These are phyloP conservation scores for Thalpophila matura DNA, from an alignment of 2,888 invertebrate species.

Conservation along the genomic window DNA sequence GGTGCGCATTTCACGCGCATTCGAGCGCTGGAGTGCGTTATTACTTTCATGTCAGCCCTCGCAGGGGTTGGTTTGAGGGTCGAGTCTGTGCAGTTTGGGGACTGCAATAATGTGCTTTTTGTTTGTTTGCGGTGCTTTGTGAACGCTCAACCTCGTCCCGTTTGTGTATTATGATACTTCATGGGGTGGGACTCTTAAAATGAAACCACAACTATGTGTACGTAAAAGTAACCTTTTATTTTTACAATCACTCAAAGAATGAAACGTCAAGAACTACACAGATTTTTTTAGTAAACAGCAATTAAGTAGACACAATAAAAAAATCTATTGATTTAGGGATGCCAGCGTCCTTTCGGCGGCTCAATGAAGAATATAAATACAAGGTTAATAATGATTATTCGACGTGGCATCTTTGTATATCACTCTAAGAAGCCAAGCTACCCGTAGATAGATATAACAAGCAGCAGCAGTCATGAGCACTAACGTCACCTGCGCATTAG, in stretches of 20 bases:
- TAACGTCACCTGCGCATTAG: too few relatives aligned
- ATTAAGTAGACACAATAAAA: too few relatives aligned
- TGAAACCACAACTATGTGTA: neutral
- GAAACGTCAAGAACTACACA: neutral
- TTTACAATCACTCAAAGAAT: neutral
- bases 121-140: constrained; percentile 49
- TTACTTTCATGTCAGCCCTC: constrained; percentile 70
- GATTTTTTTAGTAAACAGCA: too few relatives aligned
- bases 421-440: too few relatives aligned
- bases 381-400: too few relatives aligned
- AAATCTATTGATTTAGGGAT: too few relatives aligned
- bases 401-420: too few relatives aligned
- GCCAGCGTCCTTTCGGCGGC: too few relatives aligned
- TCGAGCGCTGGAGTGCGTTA: constrained; percentile 65
- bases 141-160: constrained; percentile 44
- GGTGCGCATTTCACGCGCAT: constrained; percentile 69
- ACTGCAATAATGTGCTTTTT: constrained; percentile 49
- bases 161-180: constrained; percentile 32
- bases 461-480: too few relatives aligned
- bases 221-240: neutral
- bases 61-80: constrained; percentile 22
- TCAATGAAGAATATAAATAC: too few relatives aligned
- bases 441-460: too few relatives aligned
- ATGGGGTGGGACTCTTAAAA: neutral
- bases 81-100: constrained; percentile 38